phyloP scores from a whole-genome alignment of 2,888 invertebrate species.

The Rosalia funebris region DNA sequence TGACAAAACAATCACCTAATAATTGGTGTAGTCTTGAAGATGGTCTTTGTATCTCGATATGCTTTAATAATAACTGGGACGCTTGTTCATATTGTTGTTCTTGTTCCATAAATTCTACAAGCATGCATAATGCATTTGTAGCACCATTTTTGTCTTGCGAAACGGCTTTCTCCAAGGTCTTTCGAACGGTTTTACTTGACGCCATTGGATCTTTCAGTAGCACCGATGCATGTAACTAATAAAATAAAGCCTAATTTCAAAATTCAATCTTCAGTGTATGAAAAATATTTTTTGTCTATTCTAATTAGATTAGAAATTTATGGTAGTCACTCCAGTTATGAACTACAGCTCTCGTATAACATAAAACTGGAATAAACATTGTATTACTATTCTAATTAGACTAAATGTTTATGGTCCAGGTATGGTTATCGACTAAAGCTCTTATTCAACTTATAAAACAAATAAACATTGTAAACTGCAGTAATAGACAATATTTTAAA shows the following conservation, averaged over 20 bases:
- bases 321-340: too few species aligned
- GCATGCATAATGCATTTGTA: slow-evolving; percentile 74
- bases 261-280: background rate
- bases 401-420: too few species aligned
- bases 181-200: slow-evolving; percentile 70
- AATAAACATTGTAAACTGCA: too few species aligned
- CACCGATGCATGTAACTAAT: slow-evolving; percentile 79
- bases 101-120: slow-evolving; percentile 76
- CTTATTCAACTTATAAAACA: too few species aligned
- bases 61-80: slow-evolving; percentile 74
- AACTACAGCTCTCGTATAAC: too few species aligned
- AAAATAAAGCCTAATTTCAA: slow-evolving; percentile 43
- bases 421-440: too few species aligned
- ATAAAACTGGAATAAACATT: too few species aligned
- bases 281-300: too few species aligned
- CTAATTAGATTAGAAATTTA: too few species aligned
- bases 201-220: slow-evolving; percentile 74
- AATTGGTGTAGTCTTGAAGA: slow-evolving; percentile 74
- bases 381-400: too few species aligned
- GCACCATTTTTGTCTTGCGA: slow-evolving; percentile 76
- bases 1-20: slow-evolving; percentile 72
- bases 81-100: slow-evolving; percentile 75
- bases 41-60: slow-evolving; percentile 69
- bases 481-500: too few species aligned
- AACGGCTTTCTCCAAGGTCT: slow-evolving; percentile 77